Evolutionary conservation across 2,113 vertebrate genomes (phyloP).

Genomic region (Phocoena phocoena): DNA sequence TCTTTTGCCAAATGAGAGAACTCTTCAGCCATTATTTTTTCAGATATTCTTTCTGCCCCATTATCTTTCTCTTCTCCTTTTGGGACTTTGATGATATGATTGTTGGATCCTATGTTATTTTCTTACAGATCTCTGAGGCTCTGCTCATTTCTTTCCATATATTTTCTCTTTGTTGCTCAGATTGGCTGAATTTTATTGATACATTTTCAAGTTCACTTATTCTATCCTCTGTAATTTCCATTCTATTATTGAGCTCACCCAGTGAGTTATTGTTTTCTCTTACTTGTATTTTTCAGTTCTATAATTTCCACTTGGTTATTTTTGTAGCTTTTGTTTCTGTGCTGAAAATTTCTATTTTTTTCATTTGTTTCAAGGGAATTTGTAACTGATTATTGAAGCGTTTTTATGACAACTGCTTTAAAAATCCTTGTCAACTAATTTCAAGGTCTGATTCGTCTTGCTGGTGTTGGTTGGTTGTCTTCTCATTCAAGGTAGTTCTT

Average conservation of each 20-base stretch:
- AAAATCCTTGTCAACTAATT: not conserved
- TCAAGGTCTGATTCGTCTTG: not conserved
- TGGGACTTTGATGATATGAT: not conserved
- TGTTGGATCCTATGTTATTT: not conserved
- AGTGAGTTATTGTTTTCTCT: not conserved
- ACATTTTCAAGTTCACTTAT: not conserved
- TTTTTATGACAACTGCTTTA: not conserved
- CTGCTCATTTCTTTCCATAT: not conserved
- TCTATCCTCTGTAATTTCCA: not conserved
- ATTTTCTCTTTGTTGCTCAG: not conserved
- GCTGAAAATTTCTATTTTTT: not conserved
- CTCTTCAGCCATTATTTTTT: not conserved
- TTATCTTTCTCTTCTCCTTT: not conserved
- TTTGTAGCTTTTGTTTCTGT: conserved; percentile 15
- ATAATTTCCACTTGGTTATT: not conserved
- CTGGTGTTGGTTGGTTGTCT: not conserved
- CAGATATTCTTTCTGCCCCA: not conserved
- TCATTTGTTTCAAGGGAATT: not conserved
- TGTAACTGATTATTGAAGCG: not conserved
- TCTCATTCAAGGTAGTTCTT: not conserved
- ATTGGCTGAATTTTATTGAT: not conserved
- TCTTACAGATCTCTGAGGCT: not conserved
- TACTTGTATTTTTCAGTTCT: not conserved
- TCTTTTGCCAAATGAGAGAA: not conserved
- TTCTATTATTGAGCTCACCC: not conserved